Conservation (phyloP, 2,888 invertebrate genomes). For the Caenorhabditis sp. region DNA sequence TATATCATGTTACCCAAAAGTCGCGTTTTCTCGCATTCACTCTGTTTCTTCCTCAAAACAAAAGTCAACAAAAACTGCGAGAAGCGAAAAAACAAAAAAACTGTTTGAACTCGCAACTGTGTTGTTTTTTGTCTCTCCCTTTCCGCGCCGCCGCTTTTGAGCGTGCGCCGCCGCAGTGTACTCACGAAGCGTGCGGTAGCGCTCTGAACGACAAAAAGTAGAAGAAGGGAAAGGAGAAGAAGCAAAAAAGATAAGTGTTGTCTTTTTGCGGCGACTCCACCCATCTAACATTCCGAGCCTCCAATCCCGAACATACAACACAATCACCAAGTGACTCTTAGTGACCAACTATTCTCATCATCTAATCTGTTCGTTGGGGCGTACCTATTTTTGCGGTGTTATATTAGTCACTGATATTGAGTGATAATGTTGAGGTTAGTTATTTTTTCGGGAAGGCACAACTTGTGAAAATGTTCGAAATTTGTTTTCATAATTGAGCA, state of each 20-base stretch:
- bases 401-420: not conserved
- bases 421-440: not conserved
- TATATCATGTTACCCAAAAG: slow-evolving; percentile 17
- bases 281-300: slow-evolving; percentile 13
- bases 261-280: slow-evolving; percentile 18
- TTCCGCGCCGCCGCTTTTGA: slow-evolving; percentile 15
- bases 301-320: slow-evolving; percentile 27
- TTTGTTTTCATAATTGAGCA: no score
- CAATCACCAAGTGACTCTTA: slow-evolving; percentile 13
- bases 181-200: slow-evolving; percentile 30
- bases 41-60: not conserved
- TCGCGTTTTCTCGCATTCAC: not conserved
- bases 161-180: slow-evolving; percentile 21
- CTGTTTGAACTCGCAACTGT: slow-evolving; percentile 18
- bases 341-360: slow-evolving; percentile 10
- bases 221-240: slow-evolving; percentile 20
- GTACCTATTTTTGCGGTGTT: not conserved
- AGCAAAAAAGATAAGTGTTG: slow-evolving; percentile 39
- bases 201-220: slow-evolving; percentile 7
- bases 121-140: slow-evolving; percentile 3
- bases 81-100: slow-evolving; percentile 15
- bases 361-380: slow-evolving; percentile 15
- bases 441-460: not conserved
- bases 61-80: not conserved
- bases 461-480: not conserved